A percentile compares a stretch with the other conserved stretches of the same genome.
These are phyloP conservation scores for Microctenopoma steveboyesi DNA, from an alignment of 2,797 vertebrate genomes.

Conservation along the genomic window DNA sequence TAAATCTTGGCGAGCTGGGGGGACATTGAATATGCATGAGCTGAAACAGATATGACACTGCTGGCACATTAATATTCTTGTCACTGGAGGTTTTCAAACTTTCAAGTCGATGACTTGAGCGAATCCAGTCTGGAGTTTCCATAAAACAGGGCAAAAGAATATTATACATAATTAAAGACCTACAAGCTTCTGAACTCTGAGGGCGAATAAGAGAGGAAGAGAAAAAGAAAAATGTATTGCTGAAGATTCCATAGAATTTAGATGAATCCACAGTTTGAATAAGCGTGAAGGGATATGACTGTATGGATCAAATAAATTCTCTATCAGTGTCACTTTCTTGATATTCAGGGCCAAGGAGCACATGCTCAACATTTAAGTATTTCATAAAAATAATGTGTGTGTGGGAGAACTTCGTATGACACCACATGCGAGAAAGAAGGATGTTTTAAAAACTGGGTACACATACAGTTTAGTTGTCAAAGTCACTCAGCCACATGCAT, in stretches of 20 bases:
- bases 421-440: constrained; percentile 44
- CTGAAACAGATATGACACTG: constrained; percentile 99
- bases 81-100: constrained; percentile 99
- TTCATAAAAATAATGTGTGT: constrained; percentile 64
- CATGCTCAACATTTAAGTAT: constrained; percentile 56
- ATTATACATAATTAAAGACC: constrained; percentile 92
- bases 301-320: constrained; percentile 70
- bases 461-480: constrained; percentile 62
- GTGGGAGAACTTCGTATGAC: constrained; percentile 46
- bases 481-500: constrained; percentile 57
- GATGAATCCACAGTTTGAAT: constrained; percentile 82
- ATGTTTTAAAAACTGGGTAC: constrained; percentile 60
- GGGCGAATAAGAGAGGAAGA: constrained; percentile 73
- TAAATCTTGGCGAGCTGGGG: constrained; percentile 99
- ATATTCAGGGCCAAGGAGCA: constrained; percentile 66
- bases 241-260: constrained; percentile 81
- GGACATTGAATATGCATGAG: constrained; percentile 95
- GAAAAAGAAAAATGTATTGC: constrained; percentile 76
- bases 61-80: constrained; percentile 99
- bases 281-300: constrained; percentile 71
- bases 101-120: constrained; percentile 98
- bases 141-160: constrained; percentile 94
- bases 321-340: constrained; percentile 66
- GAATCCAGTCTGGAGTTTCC: constrained; percentile 94
- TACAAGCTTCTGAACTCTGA: constrained; percentile 88